These are phyloP conservation scores for Poecilia wingei DNA, from an alignment of 2,797 vertebrate genomes.

Conservation along the genomic window DNA sequence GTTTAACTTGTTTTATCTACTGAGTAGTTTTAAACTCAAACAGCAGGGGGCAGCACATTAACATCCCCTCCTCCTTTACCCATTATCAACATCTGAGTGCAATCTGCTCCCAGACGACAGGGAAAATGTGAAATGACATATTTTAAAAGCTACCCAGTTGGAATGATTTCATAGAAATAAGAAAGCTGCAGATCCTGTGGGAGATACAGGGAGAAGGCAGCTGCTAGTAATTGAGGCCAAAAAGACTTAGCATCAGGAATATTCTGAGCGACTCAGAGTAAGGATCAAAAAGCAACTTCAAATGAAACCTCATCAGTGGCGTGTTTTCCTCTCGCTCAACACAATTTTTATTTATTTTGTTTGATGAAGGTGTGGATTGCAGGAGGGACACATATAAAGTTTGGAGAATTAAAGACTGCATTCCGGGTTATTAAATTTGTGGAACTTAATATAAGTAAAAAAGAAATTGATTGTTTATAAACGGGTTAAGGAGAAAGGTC, in stretches of 20 bases:
- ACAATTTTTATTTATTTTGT: constrained; percentile 1
- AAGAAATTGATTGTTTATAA: background rate
- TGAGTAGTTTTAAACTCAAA: background rate
- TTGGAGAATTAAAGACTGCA: background rate
- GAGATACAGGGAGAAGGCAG: constrained; percentile 58
- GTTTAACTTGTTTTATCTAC: background rate
- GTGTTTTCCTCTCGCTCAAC: constrained; percentile 20
- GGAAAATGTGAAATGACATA: constrained; percentile 62
- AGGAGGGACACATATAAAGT: background rate
- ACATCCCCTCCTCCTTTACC: background rate
- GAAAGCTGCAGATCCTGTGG: constrained; percentile 54
- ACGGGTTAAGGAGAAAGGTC: background rate
- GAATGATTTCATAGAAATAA: constrained; percentile 68
- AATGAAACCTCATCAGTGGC: background rate
- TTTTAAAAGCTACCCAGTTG: constrained; percentile 61
- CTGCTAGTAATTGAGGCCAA: constrained; percentile 70
- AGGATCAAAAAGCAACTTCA: constrained; percentile 33
- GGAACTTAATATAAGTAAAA: background rate
- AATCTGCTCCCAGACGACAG: constrained; percentile 25
- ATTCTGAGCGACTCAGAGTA: constrained; percentile 47
- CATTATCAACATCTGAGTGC: constrained; percentile 1
- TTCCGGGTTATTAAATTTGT: background rate
- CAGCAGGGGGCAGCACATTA: constrained; percentile 26
- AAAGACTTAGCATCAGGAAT: constrained; percentile 51
- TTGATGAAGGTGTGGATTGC: background rate